These are phyloP conservation scores for Syndactyla subalaris DNA, from an alignment of 2,797 vertebrate genomes.

Conservation along the genomic window DNA sequence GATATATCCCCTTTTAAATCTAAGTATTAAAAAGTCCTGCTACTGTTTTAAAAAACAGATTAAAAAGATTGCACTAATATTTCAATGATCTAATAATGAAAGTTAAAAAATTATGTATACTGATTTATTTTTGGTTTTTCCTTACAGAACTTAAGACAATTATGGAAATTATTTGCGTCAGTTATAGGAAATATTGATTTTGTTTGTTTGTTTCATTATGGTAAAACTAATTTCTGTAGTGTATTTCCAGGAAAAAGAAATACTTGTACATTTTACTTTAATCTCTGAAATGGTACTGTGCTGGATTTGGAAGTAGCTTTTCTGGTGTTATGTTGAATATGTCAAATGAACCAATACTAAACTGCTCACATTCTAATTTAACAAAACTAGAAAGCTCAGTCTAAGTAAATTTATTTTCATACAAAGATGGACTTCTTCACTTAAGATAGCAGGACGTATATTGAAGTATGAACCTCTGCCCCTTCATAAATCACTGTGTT, in stretches of 20 bases:
- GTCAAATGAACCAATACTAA: not conserved
- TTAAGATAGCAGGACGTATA: not conserved
- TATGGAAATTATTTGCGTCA: not conserved
- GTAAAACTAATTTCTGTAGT: not conserved
- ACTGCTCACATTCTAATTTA: not conserved
- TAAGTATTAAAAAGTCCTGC: not conserved
- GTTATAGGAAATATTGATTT: not conserved
- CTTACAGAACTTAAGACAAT: not conserved
- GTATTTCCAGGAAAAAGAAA: not conserved
- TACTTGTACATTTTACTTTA: not conserved
- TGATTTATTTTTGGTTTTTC: not conserved
- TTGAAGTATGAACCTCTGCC: not conserved
- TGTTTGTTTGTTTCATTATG: not conserved
- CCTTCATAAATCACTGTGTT: not conserved
- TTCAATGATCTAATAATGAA: not conserved
- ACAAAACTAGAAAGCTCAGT: not conserved
- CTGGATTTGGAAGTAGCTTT: not conserved
- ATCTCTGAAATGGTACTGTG: fast-evolving
- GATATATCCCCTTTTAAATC: not conserved
- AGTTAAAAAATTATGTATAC: not conserved
- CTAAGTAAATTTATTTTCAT: not conserved
- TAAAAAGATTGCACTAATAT: not conserved
- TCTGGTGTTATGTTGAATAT: not conserved
- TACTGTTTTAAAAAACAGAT: not conserved
- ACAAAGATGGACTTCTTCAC: not conserved